These are phyloP conservation scores for Leuctra nigra DNA, from an alignment of 2,888 invertebrate genomes.

Conservation along the genomic window DNA sequence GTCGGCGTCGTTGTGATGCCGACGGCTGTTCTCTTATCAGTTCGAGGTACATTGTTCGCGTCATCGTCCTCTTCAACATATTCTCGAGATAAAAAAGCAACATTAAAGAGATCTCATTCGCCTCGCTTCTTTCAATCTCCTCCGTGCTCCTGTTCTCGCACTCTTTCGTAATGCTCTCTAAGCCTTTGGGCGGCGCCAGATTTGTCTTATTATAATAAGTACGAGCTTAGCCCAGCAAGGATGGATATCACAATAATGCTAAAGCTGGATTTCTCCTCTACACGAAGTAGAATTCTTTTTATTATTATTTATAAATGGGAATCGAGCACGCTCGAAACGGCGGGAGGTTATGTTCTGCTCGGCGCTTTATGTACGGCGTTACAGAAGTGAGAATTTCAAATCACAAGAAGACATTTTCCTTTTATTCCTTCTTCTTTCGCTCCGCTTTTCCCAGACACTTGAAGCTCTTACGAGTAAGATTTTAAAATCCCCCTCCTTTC, in stretches of 20 bases:
- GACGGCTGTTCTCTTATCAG: too few species aligned
- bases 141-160: not conserved
- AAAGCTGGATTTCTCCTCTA: not conserved
- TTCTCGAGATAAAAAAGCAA: too few species aligned
- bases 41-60: too few species aligned
- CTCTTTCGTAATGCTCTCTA: not conserved
- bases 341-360: not conserved
- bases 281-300: not conserved
- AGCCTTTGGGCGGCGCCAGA: not conserved
- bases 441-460: not conserved
- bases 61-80: too few species aligned
- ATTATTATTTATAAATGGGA: slow-evolving; percentile 6
- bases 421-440: slow-evolving; percentile 2
- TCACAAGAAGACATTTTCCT: not conserved
- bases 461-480: slow-evolving; percentile 3
- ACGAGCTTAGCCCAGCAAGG: not conserved
- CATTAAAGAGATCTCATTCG: too few species aligned
- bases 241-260: slow-evolving; percentile 2
- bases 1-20: too few species aligned
- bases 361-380: not conserved
- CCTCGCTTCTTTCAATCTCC: slow-evolving; percentile 14
- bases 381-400: slow-evolving; percentile 7
- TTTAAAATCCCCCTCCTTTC: not conserved
- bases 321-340: not conserved
- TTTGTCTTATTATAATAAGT: not conserved